A percentile compares a stretch with the other conserved stretches of the same genome.
These are phyloP conservation scores for Cavia porcellus DNA, from an alignment of 2,113 vertebrate genomes.

Conservation along the genomic window DNA sequence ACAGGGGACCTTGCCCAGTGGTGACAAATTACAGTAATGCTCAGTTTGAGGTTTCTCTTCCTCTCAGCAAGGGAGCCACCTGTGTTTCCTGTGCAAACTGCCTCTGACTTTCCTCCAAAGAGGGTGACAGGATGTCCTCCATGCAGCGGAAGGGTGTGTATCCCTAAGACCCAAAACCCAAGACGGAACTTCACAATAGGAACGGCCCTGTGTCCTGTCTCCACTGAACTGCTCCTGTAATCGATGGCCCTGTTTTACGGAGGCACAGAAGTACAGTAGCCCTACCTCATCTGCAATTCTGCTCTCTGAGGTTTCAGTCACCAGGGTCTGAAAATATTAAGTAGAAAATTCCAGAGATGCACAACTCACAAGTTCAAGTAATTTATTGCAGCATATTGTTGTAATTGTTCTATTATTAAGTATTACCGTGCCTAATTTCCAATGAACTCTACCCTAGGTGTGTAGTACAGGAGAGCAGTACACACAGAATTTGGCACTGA, in stretches of 20 bases:
- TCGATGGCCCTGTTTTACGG: neutral
- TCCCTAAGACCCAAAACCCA: neutral
- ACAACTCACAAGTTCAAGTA: neutral
- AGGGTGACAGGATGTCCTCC: neutral
- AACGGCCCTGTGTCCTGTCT: neutral
- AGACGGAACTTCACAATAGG: neutral
- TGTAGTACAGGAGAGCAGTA: neutral
- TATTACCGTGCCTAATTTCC: neutral
- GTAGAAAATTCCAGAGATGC: neutral
- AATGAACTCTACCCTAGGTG: neutral
- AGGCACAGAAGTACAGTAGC: neutral
- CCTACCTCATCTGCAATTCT: neutral
- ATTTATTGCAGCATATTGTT: neutral
- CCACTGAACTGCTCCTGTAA: neutral
- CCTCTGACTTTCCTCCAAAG: neutral
- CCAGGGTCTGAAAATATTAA: neutral
- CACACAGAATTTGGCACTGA: neutral
- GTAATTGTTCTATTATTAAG: neutral
- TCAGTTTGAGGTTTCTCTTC: conserved; percentile 22
- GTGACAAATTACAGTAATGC: neutral
- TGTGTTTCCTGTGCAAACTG: neutral
- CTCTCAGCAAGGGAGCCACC: neutral
- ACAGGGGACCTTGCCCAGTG: neutral
- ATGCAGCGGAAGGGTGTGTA: neutral
- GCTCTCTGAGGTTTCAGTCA: neutral